These are phyloP conservation scores for Cynodonichthys magdalenae DNA, from an alignment of 2,797 vertebrate genomes.

Conservation along the genomic window DNA sequence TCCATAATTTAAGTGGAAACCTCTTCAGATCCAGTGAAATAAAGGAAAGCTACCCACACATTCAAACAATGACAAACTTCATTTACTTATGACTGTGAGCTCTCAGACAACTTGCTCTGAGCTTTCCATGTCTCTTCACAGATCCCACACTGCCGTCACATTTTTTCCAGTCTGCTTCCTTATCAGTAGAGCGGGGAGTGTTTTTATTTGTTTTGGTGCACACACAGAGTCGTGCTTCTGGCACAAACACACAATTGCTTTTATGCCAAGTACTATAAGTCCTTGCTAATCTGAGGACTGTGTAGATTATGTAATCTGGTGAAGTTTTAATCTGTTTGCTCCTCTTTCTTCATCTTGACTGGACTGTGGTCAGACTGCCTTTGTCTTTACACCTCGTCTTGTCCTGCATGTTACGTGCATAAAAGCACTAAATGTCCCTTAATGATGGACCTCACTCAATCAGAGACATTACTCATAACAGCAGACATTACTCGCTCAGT, in stretches of 20 bases:
- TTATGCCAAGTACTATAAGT: not conserved
- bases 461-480: conserved; percentile 52
- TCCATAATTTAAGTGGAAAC: conserved; percentile 18
- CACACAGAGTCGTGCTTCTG: conserved; percentile 22
- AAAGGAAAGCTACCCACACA: conserved; percentile 34
- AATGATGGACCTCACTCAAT: conserved; percentile 41
- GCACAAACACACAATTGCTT: conserved; percentile 4
- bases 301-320: not conserved
- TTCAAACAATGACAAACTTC: conserved; percentile 19
- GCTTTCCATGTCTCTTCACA: conserved; percentile 35
- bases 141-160: not conserved
- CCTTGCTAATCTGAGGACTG: not conserved
- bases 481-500: conserved; percentile 45
- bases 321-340: not conserved
- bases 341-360: not conserved
- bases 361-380: conserved; percentile 7
- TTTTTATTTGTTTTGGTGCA: conserved; percentile 26
- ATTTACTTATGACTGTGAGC: conserved; percentile 25
- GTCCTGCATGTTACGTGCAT: conserved; percentile 25
- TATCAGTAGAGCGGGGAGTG: conserved; percentile 20
- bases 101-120: conserved; percentile 42
- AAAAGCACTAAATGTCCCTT: conserved; percentile 33
- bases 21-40: conserved; percentile 27
- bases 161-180: conserved; percentile 37
- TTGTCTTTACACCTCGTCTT: conserved; percentile 16